Evolutionary conservation across 2,888 invertebrate species (phyloP).

Genomic region (Plemyria rubiginata): DNA sequence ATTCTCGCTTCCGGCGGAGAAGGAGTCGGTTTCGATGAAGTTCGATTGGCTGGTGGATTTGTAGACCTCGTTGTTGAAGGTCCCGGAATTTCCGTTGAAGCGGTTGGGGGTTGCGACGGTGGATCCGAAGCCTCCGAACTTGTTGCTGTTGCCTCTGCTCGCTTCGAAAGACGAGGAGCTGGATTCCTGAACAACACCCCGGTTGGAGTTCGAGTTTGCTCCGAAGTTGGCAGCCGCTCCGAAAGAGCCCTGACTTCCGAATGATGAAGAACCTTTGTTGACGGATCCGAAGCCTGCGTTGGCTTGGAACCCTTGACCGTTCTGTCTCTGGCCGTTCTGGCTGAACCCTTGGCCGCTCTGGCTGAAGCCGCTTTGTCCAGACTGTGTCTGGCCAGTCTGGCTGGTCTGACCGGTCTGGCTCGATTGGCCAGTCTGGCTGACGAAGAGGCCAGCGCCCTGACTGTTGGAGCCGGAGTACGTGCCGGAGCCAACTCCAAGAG

Average conservation of each 20-base stretch:
- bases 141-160: slow-evolving; percentile 31
- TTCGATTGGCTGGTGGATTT: slow-evolving; percentile 67
- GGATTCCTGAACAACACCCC: slow-evolving; percentile 38
- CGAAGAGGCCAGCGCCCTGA: slow-evolving; percentile 59
- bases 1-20: slow-evolving; percentile 68
- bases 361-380: slow-evolving; percentile 7
- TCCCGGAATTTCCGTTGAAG: slow-evolving; percentile 47
- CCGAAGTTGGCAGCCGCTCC: slow-evolving; percentile 37
- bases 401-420: slow-evolving; percentile 27
- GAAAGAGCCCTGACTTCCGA: slow-evolving; percentile 38
- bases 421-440: slow-evolving; percentile 39
- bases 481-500: slow-evolving; percentile 61
- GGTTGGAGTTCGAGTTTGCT: slow-evolving; percentile 39
- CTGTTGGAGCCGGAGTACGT: slow-evolving; percentile 55
- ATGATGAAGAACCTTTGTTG: slow-evolving; percentile 38
- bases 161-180: slow-evolving; percentile 37
- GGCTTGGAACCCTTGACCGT: slow-evolving; percentile 21
- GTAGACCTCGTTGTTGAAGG: slow-evolving; percentile 58
- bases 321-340: slow-evolving; percentile 15
- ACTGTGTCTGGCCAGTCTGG: slow-evolving; percentile 18
- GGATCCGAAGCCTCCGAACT: slow-evolving; percentile 44
- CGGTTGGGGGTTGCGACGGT: slow-evolving; percentile 51
- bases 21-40: slow-evolving; percentile 69
- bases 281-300: slow-evolving; percentile 43
- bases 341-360: slow-evolving; percentile 24